These are phyloP conservation scores for Zoroaster sp. DNA, from an alignment of 53 echinoderm and acorn worm species.

Conservation along the genomic window DNA sequence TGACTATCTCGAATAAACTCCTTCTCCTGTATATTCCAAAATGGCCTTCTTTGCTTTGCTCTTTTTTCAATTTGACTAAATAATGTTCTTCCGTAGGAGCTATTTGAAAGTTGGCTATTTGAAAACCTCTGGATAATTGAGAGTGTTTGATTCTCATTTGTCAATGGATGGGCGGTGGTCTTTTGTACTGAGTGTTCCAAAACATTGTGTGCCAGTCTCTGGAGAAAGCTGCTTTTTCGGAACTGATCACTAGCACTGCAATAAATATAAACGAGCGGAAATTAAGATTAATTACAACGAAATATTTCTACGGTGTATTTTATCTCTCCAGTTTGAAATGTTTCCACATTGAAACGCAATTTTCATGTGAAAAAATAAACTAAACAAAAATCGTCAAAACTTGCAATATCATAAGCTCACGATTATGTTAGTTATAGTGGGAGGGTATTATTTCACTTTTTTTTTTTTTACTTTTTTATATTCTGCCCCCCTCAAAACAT, in stretches of 20 bases:
- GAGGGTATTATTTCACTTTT: too few relatives aligned
- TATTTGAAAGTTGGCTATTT: conserved; percentile 9
- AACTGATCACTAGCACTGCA: background rate
- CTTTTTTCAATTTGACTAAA: background rate
- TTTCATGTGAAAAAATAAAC: too few relatives aligned
- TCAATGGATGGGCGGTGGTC: background rate
- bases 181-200: background rate
- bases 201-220: conserved; percentile 11
- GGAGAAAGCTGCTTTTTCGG: background rate
- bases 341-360: too few relatives aligned
- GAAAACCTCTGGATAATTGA: conserved; percentile 14
- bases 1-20: conserved; percentile 72
- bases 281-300: too few relatives aligned
- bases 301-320: too few relatives aligned
- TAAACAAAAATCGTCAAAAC: too few relatives aligned
- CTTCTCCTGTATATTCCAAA: conserved; percentile 47
- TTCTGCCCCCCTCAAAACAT: too few relatives aligned
- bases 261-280: too few relatives aligned
- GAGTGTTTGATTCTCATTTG: conserved; percentile 4
- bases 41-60: background rate
- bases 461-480: too few relatives aligned
- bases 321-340: too few relatives aligned
- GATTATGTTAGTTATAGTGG: too few relatives aligned
- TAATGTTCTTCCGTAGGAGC: conserved; percentile 4
- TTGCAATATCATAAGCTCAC: too few relatives aligned